Evolutionary conservation across 2,113 vertebrate species (phyloP).

Genomic region (Mastomys coucha): DNA sequence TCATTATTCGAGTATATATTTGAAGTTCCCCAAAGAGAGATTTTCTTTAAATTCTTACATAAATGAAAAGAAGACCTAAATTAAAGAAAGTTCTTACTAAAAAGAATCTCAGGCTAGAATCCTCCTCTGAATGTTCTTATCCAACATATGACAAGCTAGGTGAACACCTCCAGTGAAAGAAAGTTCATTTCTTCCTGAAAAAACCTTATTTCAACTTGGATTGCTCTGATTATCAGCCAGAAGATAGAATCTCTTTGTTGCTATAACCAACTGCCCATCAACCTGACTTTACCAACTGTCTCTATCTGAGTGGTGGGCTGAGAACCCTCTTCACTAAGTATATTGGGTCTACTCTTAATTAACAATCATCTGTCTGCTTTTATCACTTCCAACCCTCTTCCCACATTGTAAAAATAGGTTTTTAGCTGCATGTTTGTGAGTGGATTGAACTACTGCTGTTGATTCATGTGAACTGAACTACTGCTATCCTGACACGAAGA

Average conservation of each 20-base stretch:
- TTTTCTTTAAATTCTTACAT: not conserved
- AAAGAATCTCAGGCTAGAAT: not conserved
- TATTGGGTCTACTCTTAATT: not conserved
- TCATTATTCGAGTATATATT: not conserved
- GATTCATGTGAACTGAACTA: too few relatives aligned
- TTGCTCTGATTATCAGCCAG: not conserved
- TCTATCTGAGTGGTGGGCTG: not conserved
- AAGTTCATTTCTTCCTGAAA: not conserved
- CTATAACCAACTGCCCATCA: not conserved
- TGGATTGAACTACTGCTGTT: too few relatives aligned
- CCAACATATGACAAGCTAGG: not conserved
- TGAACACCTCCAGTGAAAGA: not conserved
- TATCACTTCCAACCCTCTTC: not conserved
- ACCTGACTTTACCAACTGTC: not conserved
- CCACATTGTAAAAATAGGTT: not conserved
- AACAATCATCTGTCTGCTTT: not conserved
- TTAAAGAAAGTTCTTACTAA: not conserved
- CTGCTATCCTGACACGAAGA: too few relatives aligned
- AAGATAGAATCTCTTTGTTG: not conserved
- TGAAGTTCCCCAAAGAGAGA: not conserved
- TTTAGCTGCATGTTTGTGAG: not conserved
- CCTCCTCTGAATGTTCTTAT: not conserved
- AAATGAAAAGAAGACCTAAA: not conserved
- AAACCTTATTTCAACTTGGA: slow-evolving; percentile 28
- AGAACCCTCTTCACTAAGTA: not conserved